Evolutionary conservation across 2,888 invertebrate species (phyloP), one percentile per base, ranked within the genome.

Genomic region (Ligdia adustata): DNA sequence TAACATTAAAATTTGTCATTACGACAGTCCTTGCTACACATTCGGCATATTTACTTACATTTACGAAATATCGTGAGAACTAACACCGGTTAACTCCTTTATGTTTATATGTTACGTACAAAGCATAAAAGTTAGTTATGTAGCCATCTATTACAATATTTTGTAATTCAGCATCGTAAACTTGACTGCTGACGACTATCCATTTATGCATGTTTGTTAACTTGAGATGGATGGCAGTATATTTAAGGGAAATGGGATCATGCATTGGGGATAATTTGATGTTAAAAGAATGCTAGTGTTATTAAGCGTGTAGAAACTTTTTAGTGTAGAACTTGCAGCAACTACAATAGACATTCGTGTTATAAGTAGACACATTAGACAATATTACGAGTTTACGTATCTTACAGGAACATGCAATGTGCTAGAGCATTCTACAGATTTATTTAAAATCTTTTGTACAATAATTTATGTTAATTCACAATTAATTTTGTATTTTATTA

Each of bases 11-110:
- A 37, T 29, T 48, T 37, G 48, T 32, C 46, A 49, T 55, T 52
- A 41, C 52, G 70, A 72, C 64, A 66, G 71, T 69, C 76, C 75
- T 75, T 75, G 77, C 67, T 70, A 70, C 71, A 70, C 59, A 35
- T 68, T 49, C 37, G 42, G 38, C 38, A 6, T 43, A 34, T 24
- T 29, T 33, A 43, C 29, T 43, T 47, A 22, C 22, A 5, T 38
- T 49, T 76, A 58, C 71, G 71, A 69, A 78, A 80, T 60, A 46
- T 47, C 75, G 75, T 75, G 79, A 73, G 77, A 76, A 75, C 62
- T 64, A 51, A 55, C 53, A 20, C 33, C 28, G 35, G 49, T 64
- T 61, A 69, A 57, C 62, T 61, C 62, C 58, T 63, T 61, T 54
- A 52, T 50, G 47, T 55, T 64, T 64, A 62, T 66, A 72, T 72